phyloP scores from a whole-genome alignment of 2,113 vertebrate genomes.

The Hyperopisus bebe region DNA sequence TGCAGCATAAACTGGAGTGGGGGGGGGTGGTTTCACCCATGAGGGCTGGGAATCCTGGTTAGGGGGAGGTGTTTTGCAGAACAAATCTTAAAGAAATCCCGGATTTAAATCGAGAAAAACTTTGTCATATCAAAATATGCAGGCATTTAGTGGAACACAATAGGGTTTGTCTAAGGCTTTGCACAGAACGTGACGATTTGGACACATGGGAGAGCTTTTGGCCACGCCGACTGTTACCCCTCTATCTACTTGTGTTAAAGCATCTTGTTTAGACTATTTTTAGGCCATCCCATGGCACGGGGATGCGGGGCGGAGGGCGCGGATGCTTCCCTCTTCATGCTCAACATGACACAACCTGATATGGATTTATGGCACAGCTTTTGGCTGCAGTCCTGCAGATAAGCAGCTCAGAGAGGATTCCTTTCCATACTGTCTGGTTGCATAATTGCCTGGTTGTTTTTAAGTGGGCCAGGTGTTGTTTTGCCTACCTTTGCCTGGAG shows the following conservation, averaged over 20 bases:
- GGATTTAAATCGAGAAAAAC: not conserved
- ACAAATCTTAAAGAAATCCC: too few species aligned
- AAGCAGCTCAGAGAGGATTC: not conserved
- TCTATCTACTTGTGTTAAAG: not conserved
- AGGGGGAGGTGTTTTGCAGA: not conserved
- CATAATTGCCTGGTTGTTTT: not conserved
- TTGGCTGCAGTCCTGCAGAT: not conserved
- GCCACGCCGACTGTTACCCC: not conserved
- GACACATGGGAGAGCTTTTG: not conserved
- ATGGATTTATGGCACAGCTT: not conserved
- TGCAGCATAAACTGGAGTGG: not conserved
- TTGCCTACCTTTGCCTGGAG: not conserved
- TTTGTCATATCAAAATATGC: not conserved
- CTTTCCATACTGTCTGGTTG: not conserved
- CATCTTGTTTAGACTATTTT: not conserved
- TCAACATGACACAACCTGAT: not conserved
- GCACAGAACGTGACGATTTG: not conserved
- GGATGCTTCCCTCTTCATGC: not conserved
- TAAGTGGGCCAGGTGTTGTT: not conserved
- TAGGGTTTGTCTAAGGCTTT: not conserved
- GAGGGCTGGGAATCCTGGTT: not conserved
- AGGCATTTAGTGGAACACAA: not conserved
- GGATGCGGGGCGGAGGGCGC: not conserved
- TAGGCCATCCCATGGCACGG: not conserved
- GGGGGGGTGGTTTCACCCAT: not conserved